Percentiles rank a stretch among this genome's conserved stretches.
phyloP scores from a whole-genome alignment of 2,113 vertebrate species.

The Electrona antarctica region DNA sequence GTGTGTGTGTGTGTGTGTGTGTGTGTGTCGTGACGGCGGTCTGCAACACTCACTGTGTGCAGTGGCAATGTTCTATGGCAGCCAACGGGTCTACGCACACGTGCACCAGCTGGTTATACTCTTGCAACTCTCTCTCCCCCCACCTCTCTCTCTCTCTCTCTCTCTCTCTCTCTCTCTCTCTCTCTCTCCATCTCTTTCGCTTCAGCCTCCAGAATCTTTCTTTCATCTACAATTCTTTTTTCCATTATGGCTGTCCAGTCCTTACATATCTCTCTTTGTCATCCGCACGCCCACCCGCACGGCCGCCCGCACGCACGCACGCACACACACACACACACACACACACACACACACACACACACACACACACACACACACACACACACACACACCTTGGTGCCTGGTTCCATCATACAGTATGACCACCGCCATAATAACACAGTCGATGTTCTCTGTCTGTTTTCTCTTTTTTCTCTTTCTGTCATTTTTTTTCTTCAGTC shows the following conservation, averaged over 20 bases:
- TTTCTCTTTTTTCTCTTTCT: constrained; percentile 15
- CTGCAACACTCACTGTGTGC: too few species aligned
- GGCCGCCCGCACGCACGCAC: background rate
- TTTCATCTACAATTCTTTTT: constrained; percentile 5
- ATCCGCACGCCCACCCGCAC: background rate
- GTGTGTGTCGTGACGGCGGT: too few species aligned
- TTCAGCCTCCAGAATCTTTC: constrained; percentile 18
- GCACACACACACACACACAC: background rate
- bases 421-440: background rate
- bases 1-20: too few species aligned
- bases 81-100: too few species aligned
- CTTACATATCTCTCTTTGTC: too few species aligned
- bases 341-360: background rate
- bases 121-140: background rate
- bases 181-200: constrained; percentile 4
- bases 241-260: too few species aligned
- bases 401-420: background rate
- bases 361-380: background rate
- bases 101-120: too few species aligned
- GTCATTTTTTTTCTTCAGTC: background rate
- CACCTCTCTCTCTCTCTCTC: background rate
- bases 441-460: background rate
- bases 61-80: too few species aligned
- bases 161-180: background rate
- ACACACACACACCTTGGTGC: background rate